These are phyloP conservation scores for Pharmacophagus antenor DNA, from an alignment of 2,888 invertebrate species.

Conservation along the genomic window DNA sequence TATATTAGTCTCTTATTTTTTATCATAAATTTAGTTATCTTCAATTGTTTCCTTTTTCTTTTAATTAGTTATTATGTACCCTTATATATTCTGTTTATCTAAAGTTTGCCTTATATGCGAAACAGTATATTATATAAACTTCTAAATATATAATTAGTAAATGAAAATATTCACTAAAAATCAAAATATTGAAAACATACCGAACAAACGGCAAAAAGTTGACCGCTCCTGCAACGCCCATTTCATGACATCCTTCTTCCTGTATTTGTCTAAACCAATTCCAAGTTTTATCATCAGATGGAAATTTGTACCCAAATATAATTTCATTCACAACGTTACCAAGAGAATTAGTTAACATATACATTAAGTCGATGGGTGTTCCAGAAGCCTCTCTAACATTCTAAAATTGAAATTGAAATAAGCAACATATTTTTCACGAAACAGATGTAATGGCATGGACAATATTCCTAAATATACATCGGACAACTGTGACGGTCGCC, in stretches of 20 bases:
- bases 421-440: conserved; percentile 22
- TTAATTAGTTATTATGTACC: not conserved
- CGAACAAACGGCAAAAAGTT: conserved; percentile 92
- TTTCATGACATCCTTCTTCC: conserved; percentile 90
- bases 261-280: conserved; percentile 87
- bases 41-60: no score
- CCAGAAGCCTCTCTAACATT: conserved; percentile 52
- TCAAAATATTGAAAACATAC: conserved; percentile 55
- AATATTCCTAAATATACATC: conserved; percentile 31
- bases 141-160: not conserved
- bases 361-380: conserved; percentile 71
- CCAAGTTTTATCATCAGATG: conserved; percentile 87
- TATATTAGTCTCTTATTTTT: no score
- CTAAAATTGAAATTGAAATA: conserved; percentile 44
- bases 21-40: no score
- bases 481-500: conserved; percentile 31
- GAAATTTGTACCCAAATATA: conserved; percentile 88
- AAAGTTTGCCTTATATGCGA: not conserved
- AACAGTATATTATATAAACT: not conserved
- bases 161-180: not conserved
- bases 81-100: not conserved
- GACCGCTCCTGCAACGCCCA: conserved; percentile 90
- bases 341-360: conserved; percentile 84
- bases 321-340: conserved; percentile 89
- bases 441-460: conserved; percentile 31